A percentile compares a stretch with the other conserved stretches of the same genome.
Conservation (phyloP, 2,113 vertebrate species). For the Pachycephala philippinensis region DNA sequence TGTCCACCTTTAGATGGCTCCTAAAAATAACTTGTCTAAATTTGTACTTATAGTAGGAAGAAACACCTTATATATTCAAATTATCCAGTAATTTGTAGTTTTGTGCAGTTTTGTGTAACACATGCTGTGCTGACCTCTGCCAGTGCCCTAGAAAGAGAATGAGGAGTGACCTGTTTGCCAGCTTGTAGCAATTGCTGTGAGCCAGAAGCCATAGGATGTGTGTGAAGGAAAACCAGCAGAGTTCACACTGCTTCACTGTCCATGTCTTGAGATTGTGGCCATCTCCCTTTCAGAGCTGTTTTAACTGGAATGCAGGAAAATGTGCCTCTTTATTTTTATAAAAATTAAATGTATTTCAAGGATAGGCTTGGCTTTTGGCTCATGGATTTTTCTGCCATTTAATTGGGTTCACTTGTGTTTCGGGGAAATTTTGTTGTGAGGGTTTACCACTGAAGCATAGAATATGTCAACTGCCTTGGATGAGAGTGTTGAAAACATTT, state of each 20-base stretch:
- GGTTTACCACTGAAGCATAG: background rate
- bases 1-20: background rate
- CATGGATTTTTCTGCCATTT: background rate
- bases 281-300: background rate
- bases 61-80: background rate
- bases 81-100: background rate
- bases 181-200: background rate
- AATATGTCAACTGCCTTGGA: background rate
- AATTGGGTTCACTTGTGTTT: background rate
- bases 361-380: background rate
- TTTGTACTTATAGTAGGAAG: background rate
- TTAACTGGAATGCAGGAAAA: background rate
- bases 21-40: background rate
- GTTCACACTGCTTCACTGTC: background rate
- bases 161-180: background rate
- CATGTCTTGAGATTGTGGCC: background rate
- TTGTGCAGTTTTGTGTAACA: background rate
- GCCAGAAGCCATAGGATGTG: background rate
- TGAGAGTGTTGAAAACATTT: background rate
- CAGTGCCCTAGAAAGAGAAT: background rate
- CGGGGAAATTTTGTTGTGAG: background rate
- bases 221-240: background rate
- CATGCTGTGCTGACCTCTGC: background rate
- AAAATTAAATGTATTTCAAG: background rate
- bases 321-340: background rate